Evolutionary conservation across 2,797 vertebrate species (phyloP).

Genomic region (Sebastes variabilis): DNA sequence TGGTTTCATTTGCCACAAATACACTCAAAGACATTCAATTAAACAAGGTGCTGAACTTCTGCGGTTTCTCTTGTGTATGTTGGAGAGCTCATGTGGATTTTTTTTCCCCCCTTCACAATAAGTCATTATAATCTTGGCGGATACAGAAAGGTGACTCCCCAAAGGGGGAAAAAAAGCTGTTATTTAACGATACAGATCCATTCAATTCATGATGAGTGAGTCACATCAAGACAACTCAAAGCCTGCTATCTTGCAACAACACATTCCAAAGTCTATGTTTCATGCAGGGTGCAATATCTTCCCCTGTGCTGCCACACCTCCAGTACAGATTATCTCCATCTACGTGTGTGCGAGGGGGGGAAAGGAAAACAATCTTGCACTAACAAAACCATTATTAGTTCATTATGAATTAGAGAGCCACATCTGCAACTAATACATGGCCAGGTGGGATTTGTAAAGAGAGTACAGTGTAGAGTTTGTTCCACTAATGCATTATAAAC

Average conservation of each 20-base stretch:
- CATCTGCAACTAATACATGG: conserved; percentile 89
- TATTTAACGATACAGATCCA: conserved; percentile 90
- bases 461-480: conserved; percentile 85
- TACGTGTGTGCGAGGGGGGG: conserved; percentile 81
- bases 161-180: conserved; percentile 75
- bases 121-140: conserved; percentile 81
- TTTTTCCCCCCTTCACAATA: conserved; percentile 51
- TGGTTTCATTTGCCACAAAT: conserved; percentile 40
- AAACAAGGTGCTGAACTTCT: conserved; percentile 41
- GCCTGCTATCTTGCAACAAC: conserved; percentile 80
- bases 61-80: conserved; percentile 6
- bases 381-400: conserved; percentile 93
- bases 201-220: conserved; percentile 86
- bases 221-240: conserved; percentile 80
- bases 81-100: conserved; percentile 24
- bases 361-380: conserved; percentile 85
- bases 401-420: conserved; percentile 91
- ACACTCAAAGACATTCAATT: conserved; percentile 28
- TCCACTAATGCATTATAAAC: conserved; percentile 85
- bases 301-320: conserved; percentile 88
- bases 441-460: conserved; percentile 85
- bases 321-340: conserved; percentile 90
- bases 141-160: conserved; percentile 87
- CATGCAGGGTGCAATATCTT: conserved; percentile 89
- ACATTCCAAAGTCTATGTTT: conserved; percentile 89